Evolutionary conservation across 2,797 vertebrate genomes (phyloP), one percentile per base, ranked within the genome.

Genomic region (Rallus crepitans): DNA sequence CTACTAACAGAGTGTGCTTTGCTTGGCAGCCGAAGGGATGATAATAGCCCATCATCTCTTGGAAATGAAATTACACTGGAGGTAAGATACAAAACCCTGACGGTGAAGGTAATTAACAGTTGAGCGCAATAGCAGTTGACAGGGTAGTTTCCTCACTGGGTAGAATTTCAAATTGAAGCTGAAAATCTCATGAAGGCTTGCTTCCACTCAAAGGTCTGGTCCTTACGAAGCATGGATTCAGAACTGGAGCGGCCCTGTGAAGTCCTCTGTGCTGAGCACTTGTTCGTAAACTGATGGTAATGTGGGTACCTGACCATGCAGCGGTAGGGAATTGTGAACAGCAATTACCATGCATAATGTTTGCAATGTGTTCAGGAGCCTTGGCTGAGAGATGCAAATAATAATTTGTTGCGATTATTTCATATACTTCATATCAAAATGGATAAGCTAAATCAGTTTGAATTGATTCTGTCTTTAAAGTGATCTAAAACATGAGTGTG

Each of bases 1-100:
- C 28, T 7, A 10, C 61, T 78, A 83, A 79, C 53, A 63, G 60
- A 88, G 37, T 42, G 66, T 73, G 88, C 60, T 95, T 90, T 91
- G 71, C 78, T 89, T 94, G 90, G 82, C 73, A 95, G 80, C 77
- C 2, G 3, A 76, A 88, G 55, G 70, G 80, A 35, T 78, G 59
- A 64, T 87, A 86, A 95, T 78, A 93, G 53, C 53, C 70, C 66
- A 57, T 88, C 61, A 88, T 82, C 70, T 91, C 59, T 76, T 72
- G 59, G 77, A 94, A 95, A 65, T 76, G n/a, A 88, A 94, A 83
- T 88, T 28, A 59, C 61, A 69, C 79, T 28, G 56, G 82, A 91
- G 80, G 39, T 90, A 82, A 15, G 9, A 90, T 57, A 47, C 39
- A 86, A 53, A 83, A 39, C 0, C 0, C 84, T 82, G 66, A 31